A percentile compares a stretch with the other conserved stretches of the same genome.
Evolutionary conservation across 2,888 invertebrate species (phyloP).

Genomic region (Chrysodeixis includens): DNA sequence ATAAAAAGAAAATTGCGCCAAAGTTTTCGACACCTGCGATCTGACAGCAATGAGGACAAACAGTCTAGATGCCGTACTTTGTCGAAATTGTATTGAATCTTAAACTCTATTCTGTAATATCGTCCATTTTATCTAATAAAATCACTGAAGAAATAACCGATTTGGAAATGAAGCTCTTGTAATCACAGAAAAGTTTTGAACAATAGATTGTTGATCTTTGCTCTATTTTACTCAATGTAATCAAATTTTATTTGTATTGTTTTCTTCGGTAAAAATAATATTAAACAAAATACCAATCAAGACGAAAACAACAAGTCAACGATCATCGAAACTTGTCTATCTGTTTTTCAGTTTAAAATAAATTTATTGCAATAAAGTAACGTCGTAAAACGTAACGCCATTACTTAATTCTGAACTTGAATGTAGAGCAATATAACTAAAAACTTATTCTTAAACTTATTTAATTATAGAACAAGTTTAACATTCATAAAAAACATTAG

Average conservation of each 20-base stretch:
- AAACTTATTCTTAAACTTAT: not conserved
- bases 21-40: slow-evolving; percentile 49
- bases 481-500: not conserved
- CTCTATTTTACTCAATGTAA: too few species aligned
- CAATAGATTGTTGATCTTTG: too few species aligned
- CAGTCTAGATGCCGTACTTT: slow-evolving; percentile 10
- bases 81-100: not conserved
- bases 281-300: too few species aligned
- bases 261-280: too few species aligned
- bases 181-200: not conserved
- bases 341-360: too few species aligned
- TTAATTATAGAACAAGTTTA: not conserved
- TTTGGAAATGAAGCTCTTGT: not conserved
- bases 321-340: too few species aligned
- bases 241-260: too few species aligned
- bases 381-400: too few species aligned
- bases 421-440: too few species aligned
- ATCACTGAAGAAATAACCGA: not conserved
- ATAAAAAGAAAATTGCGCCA: slow-evolving; percentile 44
- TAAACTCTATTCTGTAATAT: not conserved
- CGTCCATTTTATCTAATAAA: not conserved
- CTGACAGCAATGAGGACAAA: slow-evolving; percentile 46
- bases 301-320: too few species aligned
- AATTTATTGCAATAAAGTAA: too few species aligned
- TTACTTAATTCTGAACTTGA: too few species aligned